phyloP scores from a whole-genome alignment of 2,888 invertebrate genomes.

The Colostygia pectinataria region DNA sequence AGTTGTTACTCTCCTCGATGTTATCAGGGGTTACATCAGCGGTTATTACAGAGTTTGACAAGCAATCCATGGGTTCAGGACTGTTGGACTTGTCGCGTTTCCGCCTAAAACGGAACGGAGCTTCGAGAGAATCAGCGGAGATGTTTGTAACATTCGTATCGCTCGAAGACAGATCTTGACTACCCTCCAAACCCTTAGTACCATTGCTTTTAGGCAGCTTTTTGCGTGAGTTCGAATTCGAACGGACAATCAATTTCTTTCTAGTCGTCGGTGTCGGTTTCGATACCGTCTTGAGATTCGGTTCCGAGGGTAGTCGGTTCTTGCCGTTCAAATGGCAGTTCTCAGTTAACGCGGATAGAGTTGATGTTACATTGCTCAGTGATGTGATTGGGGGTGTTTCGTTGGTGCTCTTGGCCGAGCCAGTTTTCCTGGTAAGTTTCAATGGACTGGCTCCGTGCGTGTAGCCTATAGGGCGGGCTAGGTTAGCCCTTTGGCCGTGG shows the following conservation, averaged over 20 bases:
- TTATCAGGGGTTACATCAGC: constrained; percentile 74
- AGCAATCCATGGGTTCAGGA: constrained; percentile 76
- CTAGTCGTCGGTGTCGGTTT: constrained; percentile 53
- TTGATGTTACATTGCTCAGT: constrained; percentile 67
- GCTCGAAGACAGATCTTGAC: constrained; percentile 75
- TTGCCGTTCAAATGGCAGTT: constrained; percentile 77
- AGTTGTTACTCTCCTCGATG: constrained; percentile 71
- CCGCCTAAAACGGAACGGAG: constrained; percentile 71
- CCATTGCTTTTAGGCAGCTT: constrained; percentile 66
- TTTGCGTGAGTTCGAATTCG: constrained; percentile 70
- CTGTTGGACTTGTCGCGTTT: constrained; percentile 74
- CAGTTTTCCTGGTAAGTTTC: constrained; percentile 63
- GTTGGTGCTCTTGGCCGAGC: constrained; percentile 48
- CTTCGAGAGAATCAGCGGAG: constrained; percentile 73
- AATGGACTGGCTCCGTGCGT: constrained; percentile 66
- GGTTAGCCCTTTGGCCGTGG: constrained; percentile 73
- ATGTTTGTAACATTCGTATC: constrained; percentile 78
- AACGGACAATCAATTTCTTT: constrained; percentile 72
- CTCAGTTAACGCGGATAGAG: constrained; percentile 70
- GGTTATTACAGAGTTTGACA: constrained; percentile 67
- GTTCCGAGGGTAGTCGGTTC: constrained; percentile 68
- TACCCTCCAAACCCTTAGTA: constrained; percentile 59
- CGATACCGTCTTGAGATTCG: constrained; percentile 59
- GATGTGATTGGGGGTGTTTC: constrained; percentile 57
- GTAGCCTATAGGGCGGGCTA: constrained; percentile 67